Base-by-base conservation (phyloP, 2,797 vertebrate genomes). In the Acanthis flammea region DNA sequence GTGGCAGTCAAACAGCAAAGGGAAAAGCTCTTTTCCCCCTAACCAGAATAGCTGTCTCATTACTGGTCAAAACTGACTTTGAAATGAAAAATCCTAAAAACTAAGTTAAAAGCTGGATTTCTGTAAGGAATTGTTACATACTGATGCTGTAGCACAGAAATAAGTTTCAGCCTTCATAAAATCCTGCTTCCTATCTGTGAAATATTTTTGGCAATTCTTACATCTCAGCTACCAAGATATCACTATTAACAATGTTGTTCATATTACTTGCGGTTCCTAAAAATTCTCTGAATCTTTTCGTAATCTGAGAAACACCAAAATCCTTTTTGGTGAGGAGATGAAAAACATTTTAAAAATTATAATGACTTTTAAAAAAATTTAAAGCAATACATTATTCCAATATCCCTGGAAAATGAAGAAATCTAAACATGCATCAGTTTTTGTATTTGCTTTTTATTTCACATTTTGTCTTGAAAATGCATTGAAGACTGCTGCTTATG, bases 341-440 rank as follows among this genome's bases (percentile, higher is more conserved):
- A 57, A 86, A 66, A 73, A 22, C 4, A 6, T 63, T 90, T 72
- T 7, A 2, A 33, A 86, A 72, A 41, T 35, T 42, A 4, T 33
- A 16, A 7, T 39, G 3, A 7, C 23, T 42, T 55, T 4, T 0
- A 0, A 0, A 11, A 30, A 30, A 25, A 14, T 24, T 7, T 3
- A 51, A 88, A 75, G 12, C 30, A 42, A 2, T 44, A 14, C 4
- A 6, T 58, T 79, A 27, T 79, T 90, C 27, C 41, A 61, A 1
- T 79, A 12, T 76, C 21, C 44, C 31, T 85, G n/a, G 19, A 92
- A 87, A 91, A 73, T 17, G 21, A 55, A 66, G 19, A 70, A 58
- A 90, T 73, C 4, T 47, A 71, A 86, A 53, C 8, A 30, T 37
- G 63, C 9, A 14, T 82, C 16, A 14, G 37, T 5, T 85, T 87